Percentiles rank a stretch among this genome's conserved stretches.
These are phyloP conservation scores for Chinchilla lanigera DNA, from an alignment of 2,113 vertebrate species.

Conservation along the genomic window DNA sequence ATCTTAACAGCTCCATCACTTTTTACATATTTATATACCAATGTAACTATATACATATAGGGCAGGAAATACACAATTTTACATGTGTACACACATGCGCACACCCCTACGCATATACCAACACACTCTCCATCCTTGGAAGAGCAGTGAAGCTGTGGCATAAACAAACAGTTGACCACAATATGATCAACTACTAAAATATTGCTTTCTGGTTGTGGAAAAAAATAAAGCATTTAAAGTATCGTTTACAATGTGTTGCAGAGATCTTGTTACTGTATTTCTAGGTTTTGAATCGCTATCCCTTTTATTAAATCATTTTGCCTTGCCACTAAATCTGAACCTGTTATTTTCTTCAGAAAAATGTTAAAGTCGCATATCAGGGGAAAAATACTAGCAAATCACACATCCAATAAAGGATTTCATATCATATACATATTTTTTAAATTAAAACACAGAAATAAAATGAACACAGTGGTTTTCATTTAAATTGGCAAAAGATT, in stretches of 20 bases:
- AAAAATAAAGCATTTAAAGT: slow-evolving; percentile 62
- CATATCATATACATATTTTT: not conserved
- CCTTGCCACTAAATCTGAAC: slow-evolving; percentile 66
- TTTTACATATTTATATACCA: not conserved
- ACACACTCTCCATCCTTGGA: not conserved
- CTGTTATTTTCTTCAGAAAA: slow-evolving; percentile 68
- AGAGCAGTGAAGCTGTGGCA: not conserved
- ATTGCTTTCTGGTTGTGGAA: slow-evolving; percentile 27
- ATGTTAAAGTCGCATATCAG: not conserved
- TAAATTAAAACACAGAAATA: not conserved
- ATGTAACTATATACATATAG: not conserved
- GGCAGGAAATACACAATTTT: not conserved
- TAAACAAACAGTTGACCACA: slow-evolving; percentile 40
- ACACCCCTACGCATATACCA: not conserved
- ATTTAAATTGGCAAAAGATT: slow-evolving; percentile 13
- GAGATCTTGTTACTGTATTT: slow-evolving; percentile 53
- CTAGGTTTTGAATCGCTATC: slow-evolving; percentile 50
- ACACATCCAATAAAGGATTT: slow-evolving; percentile 16
- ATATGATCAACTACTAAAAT: slow-evolving; percentile 32
- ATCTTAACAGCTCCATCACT: not conserved
- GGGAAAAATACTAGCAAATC: slow-evolving; percentile 51
- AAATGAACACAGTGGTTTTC: not conserved
- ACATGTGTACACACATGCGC: too few relatives aligned
- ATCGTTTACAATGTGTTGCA: slow-evolving; percentile 31
- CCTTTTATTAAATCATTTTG: slow-evolving; percentile 57